Percentiles rank a stretch among this genome's conserved stretches.
Conservation (phyloP, 2,113 vertebrate genomes). For the Rhabdornis inornatus region DNA sequence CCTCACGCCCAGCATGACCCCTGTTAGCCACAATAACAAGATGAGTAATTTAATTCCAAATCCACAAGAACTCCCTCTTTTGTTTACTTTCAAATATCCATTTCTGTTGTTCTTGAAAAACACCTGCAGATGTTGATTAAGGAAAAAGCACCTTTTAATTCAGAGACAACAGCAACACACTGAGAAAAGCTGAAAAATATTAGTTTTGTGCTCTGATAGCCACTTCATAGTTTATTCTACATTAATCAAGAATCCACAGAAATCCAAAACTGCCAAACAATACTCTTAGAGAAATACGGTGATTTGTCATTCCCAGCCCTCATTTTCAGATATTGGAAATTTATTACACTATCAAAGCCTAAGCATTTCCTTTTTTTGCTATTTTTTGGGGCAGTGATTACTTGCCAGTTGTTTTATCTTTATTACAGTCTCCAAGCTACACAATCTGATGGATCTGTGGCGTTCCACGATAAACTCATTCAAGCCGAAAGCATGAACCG, state of each 20-base stretch:
- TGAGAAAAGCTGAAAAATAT: not conserved
- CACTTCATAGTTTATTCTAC: not conserved
- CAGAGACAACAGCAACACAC: not conserved
- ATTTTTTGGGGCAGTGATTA: slow-evolving; percentile 5
- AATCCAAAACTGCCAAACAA: slow-evolving; percentile 11
- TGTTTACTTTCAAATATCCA: slow-evolving; percentile 63
- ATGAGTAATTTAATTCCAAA: slow-evolving; percentile 68
- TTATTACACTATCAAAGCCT: not conserved
- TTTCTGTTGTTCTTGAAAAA: slow-evolving; percentile 40
- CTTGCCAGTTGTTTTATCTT: slow-evolving; percentile 16
- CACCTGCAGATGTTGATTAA: slow-evolving; percentile 16
- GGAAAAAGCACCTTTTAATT: slow-evolving; percentile 16
- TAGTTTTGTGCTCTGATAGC: not conserved
- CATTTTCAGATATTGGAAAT: not conserved
- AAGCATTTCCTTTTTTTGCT: slow-evolving; percentile 1
- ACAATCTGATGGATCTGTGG: not conserved
- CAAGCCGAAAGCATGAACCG: not conserved
- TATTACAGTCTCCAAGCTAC: not conserved
- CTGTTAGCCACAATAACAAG: slow-evolving; percentile 48
- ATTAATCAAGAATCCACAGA: not conserved
- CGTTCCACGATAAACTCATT: slow-evolving; percentile 37
- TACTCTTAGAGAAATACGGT: not conserved
- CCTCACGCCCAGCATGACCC: slow-evolving; percentile 62
- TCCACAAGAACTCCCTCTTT: slow-evolving; percentile 40
- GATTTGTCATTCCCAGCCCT: not conserved